phyloP scores from a whole-genome alignment of 2,888 invertebrate genomes.

The Rotaria macrura region DNA sequence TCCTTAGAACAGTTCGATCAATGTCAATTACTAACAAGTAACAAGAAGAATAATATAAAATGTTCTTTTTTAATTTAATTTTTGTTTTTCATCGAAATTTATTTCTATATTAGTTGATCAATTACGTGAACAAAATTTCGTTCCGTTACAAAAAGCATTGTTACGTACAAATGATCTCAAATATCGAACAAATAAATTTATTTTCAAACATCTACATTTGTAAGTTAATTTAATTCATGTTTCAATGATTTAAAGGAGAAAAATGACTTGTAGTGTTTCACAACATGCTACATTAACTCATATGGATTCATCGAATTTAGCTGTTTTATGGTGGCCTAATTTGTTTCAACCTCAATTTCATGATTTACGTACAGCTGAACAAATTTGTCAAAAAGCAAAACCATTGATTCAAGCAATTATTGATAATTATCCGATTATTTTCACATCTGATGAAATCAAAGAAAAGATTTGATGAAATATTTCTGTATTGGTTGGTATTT shows the following conservation, averaged over 20 bases:
- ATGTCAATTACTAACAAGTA: slow-evolving; percentile 78
- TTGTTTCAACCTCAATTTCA: slow-evolving; percentile 84
- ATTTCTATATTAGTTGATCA: neutral
- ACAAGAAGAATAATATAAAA: no score
- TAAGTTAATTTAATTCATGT: slow-evolving; percentile 50
- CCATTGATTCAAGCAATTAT: slow-evolving; percentile 6
- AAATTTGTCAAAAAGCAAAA: slow-evolving; percentile 13
- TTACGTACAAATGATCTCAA: slow-evolving; percentile 53
- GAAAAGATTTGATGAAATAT: neutral
- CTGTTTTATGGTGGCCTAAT: slow-evolving; percentile 98
- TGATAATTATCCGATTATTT: slow-evolving; percentile 9
- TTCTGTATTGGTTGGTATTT: neutral
- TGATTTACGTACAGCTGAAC: slow-evolving; percentile 54
- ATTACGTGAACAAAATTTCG: slow-evolving; percentile 2
- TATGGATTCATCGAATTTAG: slow-evolving; percentile 92
- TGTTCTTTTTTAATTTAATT: no score
- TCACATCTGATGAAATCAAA: neutral
- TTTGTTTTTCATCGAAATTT: no score
- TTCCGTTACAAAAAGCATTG: neutral
- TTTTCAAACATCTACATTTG: slow-evolving; percentile 85
- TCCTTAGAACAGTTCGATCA: slow-evolving; percentile 78
- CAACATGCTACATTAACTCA: slow-evolving; percentile 82
- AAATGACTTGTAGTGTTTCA: slow-evolving; percentile 60
- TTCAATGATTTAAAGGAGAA: no score
- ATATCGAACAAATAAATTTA: slow-evolving; percentile 76